Percentiles rank a stretch among this genome's conserved stretches.
Conservation (phyloP, 2,797 vertebrate species). For the Scyliorhinus canicula region DNA sequence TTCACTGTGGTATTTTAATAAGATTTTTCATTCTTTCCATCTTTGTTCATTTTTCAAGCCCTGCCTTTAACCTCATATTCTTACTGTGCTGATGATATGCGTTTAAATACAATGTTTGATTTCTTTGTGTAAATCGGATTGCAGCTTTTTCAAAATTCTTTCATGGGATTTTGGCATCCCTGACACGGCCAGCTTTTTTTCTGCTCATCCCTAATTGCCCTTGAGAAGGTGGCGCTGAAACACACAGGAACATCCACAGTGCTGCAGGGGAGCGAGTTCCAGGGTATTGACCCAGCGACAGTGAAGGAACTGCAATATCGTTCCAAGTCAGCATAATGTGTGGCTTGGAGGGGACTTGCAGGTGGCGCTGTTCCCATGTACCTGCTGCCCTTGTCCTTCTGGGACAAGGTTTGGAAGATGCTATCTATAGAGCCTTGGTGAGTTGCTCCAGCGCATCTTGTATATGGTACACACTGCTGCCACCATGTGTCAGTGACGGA, state of each 20-base stretch:
- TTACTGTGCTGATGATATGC: not conserved
- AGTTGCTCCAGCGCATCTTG: not conserved
- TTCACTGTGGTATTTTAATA: slow-evolving; percentile 12
- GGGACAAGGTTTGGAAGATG: not conserved
- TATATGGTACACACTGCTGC: not conserved
- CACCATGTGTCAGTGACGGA: not conserved
- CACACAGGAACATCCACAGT: not conserved
- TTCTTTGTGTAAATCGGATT: not conserved
- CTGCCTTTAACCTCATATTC: not conserved
- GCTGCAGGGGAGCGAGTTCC: not conserved
- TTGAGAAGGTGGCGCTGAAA: not conserved
- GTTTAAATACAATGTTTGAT: not conserved
- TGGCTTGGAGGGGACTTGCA: not conserved
- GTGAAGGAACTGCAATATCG: not conserved
- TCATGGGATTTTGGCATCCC: not conserved
- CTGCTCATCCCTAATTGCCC: not conserved
- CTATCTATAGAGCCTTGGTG: not conserved
- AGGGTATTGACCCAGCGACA: not conserved
- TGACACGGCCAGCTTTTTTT: not conserved
- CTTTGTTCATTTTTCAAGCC: not conserved
- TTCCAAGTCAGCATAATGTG: not conserved
- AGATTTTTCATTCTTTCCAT: not conserved
- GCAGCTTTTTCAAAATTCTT: not conserved
- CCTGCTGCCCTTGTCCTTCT: not conserved
- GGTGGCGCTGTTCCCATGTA: not conserved